Percentiles rank a stretch among this genome's conserved stretches.
Evolutionary conservation across 2,113 vertebrate species (phyloP).

Genomic region (Ptilorrhoa leucosticta): DNA sequence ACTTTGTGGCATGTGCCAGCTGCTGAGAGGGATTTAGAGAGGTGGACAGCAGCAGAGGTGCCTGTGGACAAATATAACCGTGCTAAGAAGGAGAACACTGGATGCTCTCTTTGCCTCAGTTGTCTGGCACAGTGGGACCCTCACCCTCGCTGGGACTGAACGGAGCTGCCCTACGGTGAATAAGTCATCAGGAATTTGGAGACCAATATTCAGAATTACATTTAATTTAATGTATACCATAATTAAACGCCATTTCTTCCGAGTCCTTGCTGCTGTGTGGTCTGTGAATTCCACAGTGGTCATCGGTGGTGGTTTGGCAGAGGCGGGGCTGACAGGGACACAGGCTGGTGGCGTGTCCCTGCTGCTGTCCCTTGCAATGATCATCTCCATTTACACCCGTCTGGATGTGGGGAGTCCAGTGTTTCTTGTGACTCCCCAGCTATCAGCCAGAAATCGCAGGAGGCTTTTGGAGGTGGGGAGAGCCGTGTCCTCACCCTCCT

Average conservation of each 20-base stretch:
- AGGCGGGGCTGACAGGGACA: not conserved
- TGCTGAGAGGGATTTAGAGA: not conserved
- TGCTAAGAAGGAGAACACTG: not conserved
- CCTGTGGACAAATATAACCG: not conserved
- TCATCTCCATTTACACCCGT: not conserved
- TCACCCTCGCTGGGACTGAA: not conserved
- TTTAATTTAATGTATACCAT: conserved; percentile 64
- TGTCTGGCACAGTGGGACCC: not conserved
- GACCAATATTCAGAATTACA: not conserved
- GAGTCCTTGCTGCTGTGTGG: not conserved
- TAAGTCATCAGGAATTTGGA: not conserved
- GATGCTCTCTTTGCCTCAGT: not conserved
- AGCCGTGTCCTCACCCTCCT: not conserved
- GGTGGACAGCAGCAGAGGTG: not conserved
- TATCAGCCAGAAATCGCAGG: not conserved
- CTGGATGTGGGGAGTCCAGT: not conserved
- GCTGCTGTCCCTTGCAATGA: not conserved
- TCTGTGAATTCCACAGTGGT: not conserved
- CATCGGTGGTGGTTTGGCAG: not conserved
- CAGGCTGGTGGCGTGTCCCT: not conserved
- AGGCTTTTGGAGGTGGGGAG: not conserved
- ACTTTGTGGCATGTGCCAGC: not conserved
- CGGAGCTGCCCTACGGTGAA: not conserved
- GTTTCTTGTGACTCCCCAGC: not conserved
- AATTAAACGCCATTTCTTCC: conserved; percentile 52